These are phyloP conservation scores for Ceratoteleas bidentatus DNA, from an alignment of 1,140 invertebrate species.

Conservation along the genomic window DNA sequence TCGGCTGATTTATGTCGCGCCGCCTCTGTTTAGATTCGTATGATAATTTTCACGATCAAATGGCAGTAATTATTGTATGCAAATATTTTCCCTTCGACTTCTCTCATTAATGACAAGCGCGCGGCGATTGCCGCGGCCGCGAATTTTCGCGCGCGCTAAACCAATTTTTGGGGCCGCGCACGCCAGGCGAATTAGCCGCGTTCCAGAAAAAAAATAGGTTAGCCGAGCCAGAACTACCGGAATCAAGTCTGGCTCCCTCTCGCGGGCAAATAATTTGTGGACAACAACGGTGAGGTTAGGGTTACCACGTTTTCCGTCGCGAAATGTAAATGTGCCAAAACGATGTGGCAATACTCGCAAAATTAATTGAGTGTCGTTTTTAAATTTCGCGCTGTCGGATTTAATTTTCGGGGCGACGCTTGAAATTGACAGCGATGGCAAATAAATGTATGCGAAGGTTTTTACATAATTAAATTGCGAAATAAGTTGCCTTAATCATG, in stretches of 20 bases:
- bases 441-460: constrained; percentile 29
- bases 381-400: constrained; percentile 41
- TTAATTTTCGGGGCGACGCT: constrained; percentile 22
- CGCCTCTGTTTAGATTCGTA: constrained; percentile 67
- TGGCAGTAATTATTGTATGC: constrained; percentile 68
- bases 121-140: constrained; percentile 50
- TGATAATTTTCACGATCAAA: constrained; percentile 68
- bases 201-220: no score
- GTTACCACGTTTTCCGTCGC: constrained; percentile 8
- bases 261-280: no score
- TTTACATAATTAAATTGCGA: constrained; percentile 45
- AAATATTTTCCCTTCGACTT: constrained; percentile 66
- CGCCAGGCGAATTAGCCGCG: constrained; percentile 32
- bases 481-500: constrained; percentile 37
- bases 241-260: no score
- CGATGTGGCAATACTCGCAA: constrained; percentile 36
- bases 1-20: constrained; percentile 66
- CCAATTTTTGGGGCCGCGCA: constrained; percentile 59
- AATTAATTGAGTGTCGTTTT: constrained; percentile 37
- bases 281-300: no score
- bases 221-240: no score
- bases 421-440: constrained; percentile 39
- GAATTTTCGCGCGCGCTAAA: constrained; percentile 62
- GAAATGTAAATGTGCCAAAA: constrained; percentile 45
- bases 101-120: constrained; percentile 67